A percentile compares a stretch with the other conserved stretches of the same genome.
Conservation (phyloP, 2,888 invertebrate genomes). For the Hipparchia semele region DNA sequence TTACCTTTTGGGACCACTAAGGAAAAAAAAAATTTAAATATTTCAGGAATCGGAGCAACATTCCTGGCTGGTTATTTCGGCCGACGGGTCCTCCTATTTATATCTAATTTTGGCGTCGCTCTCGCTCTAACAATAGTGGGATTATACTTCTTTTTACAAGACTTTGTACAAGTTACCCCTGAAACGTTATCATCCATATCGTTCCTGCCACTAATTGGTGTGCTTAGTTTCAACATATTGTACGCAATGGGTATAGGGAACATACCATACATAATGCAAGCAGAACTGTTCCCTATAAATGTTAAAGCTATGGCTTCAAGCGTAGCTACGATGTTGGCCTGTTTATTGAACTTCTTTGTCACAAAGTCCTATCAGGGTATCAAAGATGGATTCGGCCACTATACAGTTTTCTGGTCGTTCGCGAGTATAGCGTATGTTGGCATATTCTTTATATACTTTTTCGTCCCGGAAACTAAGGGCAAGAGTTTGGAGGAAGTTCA, state of each 20-base stretch:
- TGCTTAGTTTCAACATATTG: conserved; percentile 82
- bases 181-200: conserved; percentile 65
- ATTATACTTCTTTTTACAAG: conserved; percentile 80
- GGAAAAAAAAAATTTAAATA: neutral
- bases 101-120: conserved; percentile 81
- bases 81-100: conserved; percentile 77
- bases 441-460: conserved; percentile 79
- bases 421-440: conserved; percentile 80
- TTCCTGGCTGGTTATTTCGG: conserved; percentile 81
- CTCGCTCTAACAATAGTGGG: conserved; percentile 77
- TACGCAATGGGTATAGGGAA: conserved; percentile 84
- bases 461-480: conserved; percentile 85
- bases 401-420: conserved; percentile 84
- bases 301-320: conserved; percentile 85
- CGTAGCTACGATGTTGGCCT: conserved; percentile 80
- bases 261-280: conserved; percentile 84
- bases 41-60: conserved; percentile 75
- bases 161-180: conserved; percentile 59
- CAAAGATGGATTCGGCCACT: conserved; percentile 80
- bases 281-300: conserved; percentile 85
- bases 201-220: conserved; percentile 79
- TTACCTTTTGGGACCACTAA: too few species aligned
- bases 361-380: conserved; percentile 84
- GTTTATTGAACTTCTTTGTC: conserved; percentile 81
- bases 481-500: conserved; percentile 85